Conservation (phyloP, 1,140 invertebrate genomes). For the Drosophila athabasca region DNA sequence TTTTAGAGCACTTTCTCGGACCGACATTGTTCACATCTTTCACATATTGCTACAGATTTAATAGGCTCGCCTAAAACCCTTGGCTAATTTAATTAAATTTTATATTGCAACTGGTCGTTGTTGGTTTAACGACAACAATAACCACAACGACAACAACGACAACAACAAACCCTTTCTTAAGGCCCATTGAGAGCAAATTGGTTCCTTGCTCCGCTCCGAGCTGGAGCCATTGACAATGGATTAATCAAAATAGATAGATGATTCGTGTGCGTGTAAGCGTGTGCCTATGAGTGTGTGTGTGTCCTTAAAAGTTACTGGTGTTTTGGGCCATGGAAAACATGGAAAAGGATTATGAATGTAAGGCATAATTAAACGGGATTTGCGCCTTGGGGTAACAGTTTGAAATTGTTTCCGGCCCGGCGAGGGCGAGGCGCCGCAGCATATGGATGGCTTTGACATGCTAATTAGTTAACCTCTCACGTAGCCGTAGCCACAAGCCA, state of each 20-base stretch:
- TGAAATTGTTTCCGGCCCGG: slow-evolving; percentile 28
- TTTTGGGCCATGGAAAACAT: slow-evolving; percentile 49
- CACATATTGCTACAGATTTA: slow-evolving; percentile 2
- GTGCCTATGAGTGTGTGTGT: slow-evolving; percentile 28
- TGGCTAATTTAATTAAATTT: slow-evolving; percentile 63
- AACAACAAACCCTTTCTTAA: slow-evolving; percentile 23
- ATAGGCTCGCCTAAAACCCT: background rate
- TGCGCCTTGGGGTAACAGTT: slow-evolving; percentile 52
- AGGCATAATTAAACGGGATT: slow-evolving; percentile 72
- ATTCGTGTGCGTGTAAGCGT: slow-evolving; percentile 6
- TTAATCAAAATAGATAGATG: slow-evolving; percentile 68
- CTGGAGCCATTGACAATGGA: slow-evolving; percentile 55
- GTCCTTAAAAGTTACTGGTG: slow-evolving; percentile 21
- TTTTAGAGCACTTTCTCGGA: background rate
- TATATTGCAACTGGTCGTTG: slow-evolving; percentile 41
- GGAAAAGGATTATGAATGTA: slow-evolving; percentile 60
- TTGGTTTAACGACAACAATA: slow-evolving; percentile 45
- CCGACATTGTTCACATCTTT: background rate
- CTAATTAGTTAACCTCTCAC: slow-evolving; percentile 72
- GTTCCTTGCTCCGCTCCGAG: slow-evolving; percentile 52
- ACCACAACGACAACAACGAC: slow-evolving; percentile 26
- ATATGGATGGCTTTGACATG: slow-evolving; percentile 76
- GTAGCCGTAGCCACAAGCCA: slow-evolving; percentile 1
- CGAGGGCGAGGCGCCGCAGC: slow-evolving; percentile 28
- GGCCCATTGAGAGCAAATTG: slow-evolving; percentile 59